Evolutionary conservation across 30 jellyfish, hydroid and myxozoan species (phyloP).

Genomic region (Chrysaora quinquecirrha): DNA sequence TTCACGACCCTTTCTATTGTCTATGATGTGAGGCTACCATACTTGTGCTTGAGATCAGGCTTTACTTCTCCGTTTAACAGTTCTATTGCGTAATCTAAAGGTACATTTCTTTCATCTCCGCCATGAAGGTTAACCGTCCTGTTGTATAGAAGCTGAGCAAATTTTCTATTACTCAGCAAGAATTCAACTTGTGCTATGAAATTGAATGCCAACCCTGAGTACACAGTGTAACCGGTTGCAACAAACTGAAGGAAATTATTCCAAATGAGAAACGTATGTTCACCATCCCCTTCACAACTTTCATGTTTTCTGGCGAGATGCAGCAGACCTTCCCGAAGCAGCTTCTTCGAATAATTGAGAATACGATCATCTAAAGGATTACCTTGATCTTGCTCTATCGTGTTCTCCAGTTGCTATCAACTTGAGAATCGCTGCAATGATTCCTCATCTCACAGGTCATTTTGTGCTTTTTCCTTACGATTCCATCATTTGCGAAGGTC

Average conservation of each 20-base stretch:
- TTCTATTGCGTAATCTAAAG: not conserved
- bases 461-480: not conserved
- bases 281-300: conserved; percentile 1
- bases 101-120: not conserved
- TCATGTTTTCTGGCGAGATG: conserved; percentile 4
- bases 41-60: conserved; percentile 10
- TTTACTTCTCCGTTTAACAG: conserved; percentile 3
- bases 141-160: not conserved
- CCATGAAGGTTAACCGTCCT: conserved; percentile 6
- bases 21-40: not conserved
- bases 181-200: conserved; percentile 8
- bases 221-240: conserved; percentile 9
- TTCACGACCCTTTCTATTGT: not conserved
- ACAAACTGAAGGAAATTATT: not conserved
- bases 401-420: no score
- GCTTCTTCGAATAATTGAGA: not conserved
- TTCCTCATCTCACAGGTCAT: no score
- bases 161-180: not conserved
- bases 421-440: no score
- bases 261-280: not conserved
- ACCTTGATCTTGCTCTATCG: no score
- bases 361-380: not conserved
- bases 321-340: conserved; percentile 6
- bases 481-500: not conserved
- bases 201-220: conserved; percentile 3